Base-by-base conservation (phyloP, 92 coral and sea anemone species). In the Meandrina meandrites region DNA sequence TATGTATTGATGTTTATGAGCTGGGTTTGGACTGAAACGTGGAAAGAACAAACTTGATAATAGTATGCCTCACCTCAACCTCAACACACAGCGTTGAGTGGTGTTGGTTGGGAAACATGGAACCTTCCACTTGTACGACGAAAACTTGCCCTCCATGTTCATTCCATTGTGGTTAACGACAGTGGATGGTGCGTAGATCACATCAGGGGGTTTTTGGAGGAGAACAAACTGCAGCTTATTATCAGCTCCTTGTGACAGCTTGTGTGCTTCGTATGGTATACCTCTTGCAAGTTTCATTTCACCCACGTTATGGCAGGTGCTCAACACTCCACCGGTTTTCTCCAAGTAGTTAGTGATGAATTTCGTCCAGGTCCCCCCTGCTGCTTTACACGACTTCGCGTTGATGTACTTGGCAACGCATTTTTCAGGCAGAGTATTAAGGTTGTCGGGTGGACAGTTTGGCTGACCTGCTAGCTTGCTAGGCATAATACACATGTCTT, bases 231-330 rank as follows among this genome's bases (percentile, higher is more conserved):
- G 84, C 36, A 31, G n/a, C 40, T 21, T 48, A 22, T 35, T 30
- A 19, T 81, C 84, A 30, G 75, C 75, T 36, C 84, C 84, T 81
- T 81, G 84, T 62, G 84, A 16, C 35, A 81, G 47, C 84, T 81
- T 50, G 60, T 81, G 76, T 27, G 84, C 37, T n/a, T 81, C 84
- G 31, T 79, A 79, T 16, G 82, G 82, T 32, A 79, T 24, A 50
- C 82, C 82, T 56, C 69, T 79, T 21, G 40, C 47, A 76, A 81
- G 75, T 76, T 81, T 81, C 84, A 81, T 81, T 24, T 50, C 76
- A 16, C 35, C 76, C 18, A 81, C 31, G 34, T 30, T 54, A 27
- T 81, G 75, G 37, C 84, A 81, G 21, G 84, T 66, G 45, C 84
- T 81, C 19, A 81, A 50, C 35, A 62, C 75, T 48, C 84, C 84